A percentile compares a stretch with the other conserved stretches of the same genome.
Conservation (phyloP, 2,888 invertebrate genomes). For the Taphrorychus bicolor region DNA sequence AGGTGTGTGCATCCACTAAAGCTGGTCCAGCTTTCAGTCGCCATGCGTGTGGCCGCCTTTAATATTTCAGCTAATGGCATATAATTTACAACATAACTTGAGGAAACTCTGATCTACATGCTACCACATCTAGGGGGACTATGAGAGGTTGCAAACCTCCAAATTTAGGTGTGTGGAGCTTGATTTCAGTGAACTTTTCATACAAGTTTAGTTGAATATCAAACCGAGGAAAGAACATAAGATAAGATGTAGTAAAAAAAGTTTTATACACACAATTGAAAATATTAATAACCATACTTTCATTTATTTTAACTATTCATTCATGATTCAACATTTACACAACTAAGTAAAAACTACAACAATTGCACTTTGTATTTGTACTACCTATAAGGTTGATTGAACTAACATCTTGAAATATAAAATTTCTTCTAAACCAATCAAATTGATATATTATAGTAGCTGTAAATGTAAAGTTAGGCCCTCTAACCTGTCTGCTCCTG, state of each 20-base stretch:
- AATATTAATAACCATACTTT: no score
- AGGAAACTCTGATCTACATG: conserved; percentile 49
- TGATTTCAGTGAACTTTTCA: not conserved
- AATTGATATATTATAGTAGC: not conserved
- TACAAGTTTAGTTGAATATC: not conserved
- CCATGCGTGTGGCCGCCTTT: conserved; percentile 46
- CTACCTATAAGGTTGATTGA: no score
- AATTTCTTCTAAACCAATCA: no score
- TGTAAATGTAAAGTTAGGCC: not conserved
- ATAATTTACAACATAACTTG: conserved; percentile 52
- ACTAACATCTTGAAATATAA: no score
- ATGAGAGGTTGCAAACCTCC: not conserved
- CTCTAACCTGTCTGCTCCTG: not conserved
- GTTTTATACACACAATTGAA: no score
- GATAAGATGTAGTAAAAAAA: not conserved
- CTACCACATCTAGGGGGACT: conserved; percentile 41
- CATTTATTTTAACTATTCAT: no score
- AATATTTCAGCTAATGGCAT: conserved; percentile 55
- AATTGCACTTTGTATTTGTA: no score
- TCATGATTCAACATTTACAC: no score
- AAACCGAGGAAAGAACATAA: not conserved
- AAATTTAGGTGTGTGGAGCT: not conserved
- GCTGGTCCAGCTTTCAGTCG: conserved; percentile 46
- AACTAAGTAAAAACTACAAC: no score
- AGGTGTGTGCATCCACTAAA: conserved; percentile 54